Base-by-base conservation (phyloP, 2,888 invertebrate genomes). In the Drosophila nr. perissopoda region DNA sequence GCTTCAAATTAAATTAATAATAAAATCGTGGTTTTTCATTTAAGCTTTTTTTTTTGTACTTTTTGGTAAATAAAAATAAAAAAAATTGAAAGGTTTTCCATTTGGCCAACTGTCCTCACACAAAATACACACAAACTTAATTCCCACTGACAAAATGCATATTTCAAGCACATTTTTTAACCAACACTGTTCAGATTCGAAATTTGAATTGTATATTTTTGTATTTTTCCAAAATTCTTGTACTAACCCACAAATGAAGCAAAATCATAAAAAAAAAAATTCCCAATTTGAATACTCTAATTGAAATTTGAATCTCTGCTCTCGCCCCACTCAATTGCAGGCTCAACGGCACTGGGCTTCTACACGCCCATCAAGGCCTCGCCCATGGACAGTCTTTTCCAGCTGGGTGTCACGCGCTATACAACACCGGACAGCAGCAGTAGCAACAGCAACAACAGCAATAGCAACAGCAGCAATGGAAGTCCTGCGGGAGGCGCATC, bases 301-400 rank as follows among this genome's bases (percentile, higher is more conserved):
- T 69, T 13, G 31, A 16, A 25, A 51, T 25, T n/a, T 10, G 0
- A 27, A 2, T 2, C 2, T 27, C 31, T 13, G 3, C 25, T n/a
- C 36, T 29, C 21, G 13, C n/a, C 34, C 31, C 21, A n/a, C 38
- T 51, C 45, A 40, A 51, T 86, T 87, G 40, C 90, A 93, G 93
- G 93, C 80, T 93, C 93, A 64, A 97, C 97, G 80, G 96, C 95
- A 89, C 94, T 98, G 92, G 95, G 96, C 78, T 96, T 95, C 91
- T 98, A 97, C 94, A 97, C 97, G 88, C 97, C 98, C 70, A 95
- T 96, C 94, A 96, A 97, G 94, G 87, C 83, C 40, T 95, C 95
- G 63, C 94, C 94, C 80, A 94, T 94, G 81, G 94, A 94, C 84
- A 95, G 93, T 88, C 94, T 95, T 73, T 97, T 97, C 94, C 96